Evolutionary conservation across 2,797 vertebrate genomes (phyloP).

Genomic region (Poliocrania exsul): DNA sequence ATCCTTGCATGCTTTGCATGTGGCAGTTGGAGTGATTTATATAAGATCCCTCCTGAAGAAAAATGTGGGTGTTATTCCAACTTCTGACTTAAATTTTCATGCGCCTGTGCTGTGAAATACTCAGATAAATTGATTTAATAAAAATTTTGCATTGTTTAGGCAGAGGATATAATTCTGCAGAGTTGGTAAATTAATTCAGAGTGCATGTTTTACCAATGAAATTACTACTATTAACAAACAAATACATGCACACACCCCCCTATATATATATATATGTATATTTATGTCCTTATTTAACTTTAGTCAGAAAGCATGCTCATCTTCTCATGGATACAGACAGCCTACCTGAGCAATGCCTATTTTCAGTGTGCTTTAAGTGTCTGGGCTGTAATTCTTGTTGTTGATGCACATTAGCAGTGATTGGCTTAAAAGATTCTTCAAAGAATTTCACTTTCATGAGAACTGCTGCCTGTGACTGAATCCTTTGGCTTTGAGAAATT

Average conservation of each 20-base stretch:
- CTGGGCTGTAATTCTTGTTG: not conserved
- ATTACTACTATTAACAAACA: not conserved
- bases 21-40: not conserved
- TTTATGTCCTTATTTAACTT: not conserved
- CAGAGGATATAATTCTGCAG: not conserved
- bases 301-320: not conserved
- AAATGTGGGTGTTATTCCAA: not conserved
- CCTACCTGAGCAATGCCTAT: slow-evolving; percentile 2
- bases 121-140: not conserved
- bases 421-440: not conserved
- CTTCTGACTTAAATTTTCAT: not conserved
- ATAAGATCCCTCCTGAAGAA: not conserved
- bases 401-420: not conserved
- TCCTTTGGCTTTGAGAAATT: not conserved
- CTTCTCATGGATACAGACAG: not conserved
- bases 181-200: not conserved
- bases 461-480: not conserved
- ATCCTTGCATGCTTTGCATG: not conserved
- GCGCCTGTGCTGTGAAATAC: not conserved
- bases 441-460: not conserved
- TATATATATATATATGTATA: too few species aligned
- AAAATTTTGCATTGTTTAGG: not conserved
- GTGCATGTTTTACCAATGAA: not conserved
- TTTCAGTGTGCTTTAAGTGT: not conserved
- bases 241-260: not conserved